These are phyloP conservation scores for Vesta saturnalis DNA, from an alignment of 2,888 invertebrate genomes.

Conservation along the genomic window DNA sequence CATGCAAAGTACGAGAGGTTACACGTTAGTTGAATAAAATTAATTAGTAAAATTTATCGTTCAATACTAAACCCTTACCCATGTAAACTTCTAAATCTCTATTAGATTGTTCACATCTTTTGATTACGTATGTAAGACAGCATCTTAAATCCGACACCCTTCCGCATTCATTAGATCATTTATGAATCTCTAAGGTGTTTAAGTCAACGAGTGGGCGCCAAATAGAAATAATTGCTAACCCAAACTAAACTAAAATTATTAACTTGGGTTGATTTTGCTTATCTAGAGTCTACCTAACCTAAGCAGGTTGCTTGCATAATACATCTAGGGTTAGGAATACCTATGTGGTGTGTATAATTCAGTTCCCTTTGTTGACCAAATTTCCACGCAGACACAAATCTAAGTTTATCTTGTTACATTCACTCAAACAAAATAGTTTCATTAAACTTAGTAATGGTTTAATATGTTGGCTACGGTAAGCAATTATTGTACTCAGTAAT, in stretches of 20 bases:
- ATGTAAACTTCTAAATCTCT: slow-evolving; percentile 54
- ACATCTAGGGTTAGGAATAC: background rate
- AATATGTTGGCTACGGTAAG: too few species aligned
- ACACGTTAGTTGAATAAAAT: slow-evolving; percentile 56
- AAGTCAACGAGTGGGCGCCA: slow-evolving; percentile 25
- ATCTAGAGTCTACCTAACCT: background rate
- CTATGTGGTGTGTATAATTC: too few species aligned
- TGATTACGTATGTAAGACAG: slow-evolving; percentile 55
- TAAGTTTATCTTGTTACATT: slow-evolving; percentile 15
- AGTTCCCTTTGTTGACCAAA: too few species aligned
- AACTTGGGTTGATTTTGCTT: slow-evolving; percentile 1
- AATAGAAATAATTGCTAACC: slow-evolving; percentile 32
- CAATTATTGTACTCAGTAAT: too few species aligned
- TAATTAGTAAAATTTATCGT: slow-evolving; percentile 59
- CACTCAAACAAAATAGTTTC: too few species aligned
- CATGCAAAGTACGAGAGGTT: slow-evolving; percentile 45
- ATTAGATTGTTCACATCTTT: slow-evolving; percentile 48
- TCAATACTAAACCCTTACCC: slow-evolving; percentile 51
- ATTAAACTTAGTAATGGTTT: too few species aligned
- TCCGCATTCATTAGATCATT: slow-evolving; percentile 53
- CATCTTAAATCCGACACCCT: slow-evolving; percentile 41
- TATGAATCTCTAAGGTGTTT: slow-evolving; percentile 35
- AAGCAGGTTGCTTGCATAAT: background rate
- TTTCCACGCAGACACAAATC: too few species aligned
- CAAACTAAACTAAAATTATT: slow-evolving; percentile 5